phyloP scores from a whole-genome alignment of 2,113 vertebrate genomes.

The Sitta europaea region DNA sequence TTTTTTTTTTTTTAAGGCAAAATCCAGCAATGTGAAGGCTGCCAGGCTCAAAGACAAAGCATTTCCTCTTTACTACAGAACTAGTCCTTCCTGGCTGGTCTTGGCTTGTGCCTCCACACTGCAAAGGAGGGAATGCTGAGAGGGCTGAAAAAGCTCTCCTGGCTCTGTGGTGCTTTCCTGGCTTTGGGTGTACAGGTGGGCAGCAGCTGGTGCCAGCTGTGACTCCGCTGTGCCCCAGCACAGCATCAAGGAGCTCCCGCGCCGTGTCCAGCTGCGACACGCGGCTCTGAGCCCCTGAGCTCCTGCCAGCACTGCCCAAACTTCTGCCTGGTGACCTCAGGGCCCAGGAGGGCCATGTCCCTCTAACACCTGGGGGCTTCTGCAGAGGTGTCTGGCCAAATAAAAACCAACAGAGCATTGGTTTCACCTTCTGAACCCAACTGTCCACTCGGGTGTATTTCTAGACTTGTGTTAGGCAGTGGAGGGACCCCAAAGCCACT shows the following conservation, averaged over 20 bases:
- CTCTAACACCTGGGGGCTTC: background rate
- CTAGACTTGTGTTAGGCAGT: background rate
- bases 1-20: conserved; percentile 1
- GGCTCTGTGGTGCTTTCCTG: background rate
- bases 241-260: background rate
- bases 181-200: background rate
- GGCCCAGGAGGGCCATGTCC: background rate
- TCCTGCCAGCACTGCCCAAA: background rate
- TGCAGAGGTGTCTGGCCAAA: background rate
- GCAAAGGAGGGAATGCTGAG: background rate
- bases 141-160: background rate
- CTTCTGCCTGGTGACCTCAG: background rate
- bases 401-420: background rate
- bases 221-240: background rate
- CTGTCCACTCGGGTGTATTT: background rate
- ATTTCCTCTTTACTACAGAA: background rate
- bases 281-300: background rate
- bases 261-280: background rate
- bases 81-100: background rate
- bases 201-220: background rate
- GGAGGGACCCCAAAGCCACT: background rate
- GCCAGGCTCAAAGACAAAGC: background rate
- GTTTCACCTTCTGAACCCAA: background rate
- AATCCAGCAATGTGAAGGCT: background rate
- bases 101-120: background rate